These are phyloP conservation scores for Cassiopea xamachana DNA, from an alignment of 30 jellyfish, hydroid and myxozoan species.

Conservation along the genomic window DNA sequence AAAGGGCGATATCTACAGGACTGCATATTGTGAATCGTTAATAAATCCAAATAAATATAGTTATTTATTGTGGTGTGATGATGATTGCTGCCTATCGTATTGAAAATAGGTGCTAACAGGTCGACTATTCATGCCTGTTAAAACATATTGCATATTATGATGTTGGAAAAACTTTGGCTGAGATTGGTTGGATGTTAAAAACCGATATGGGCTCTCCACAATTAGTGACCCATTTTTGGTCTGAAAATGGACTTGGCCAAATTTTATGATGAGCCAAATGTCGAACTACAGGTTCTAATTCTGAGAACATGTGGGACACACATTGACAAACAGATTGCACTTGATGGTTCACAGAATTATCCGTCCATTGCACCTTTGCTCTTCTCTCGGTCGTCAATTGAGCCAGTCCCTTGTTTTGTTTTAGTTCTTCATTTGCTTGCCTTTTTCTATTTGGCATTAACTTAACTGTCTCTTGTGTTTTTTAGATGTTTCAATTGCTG, in stretches of 20 bases:
- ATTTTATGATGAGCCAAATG: constrained; percentile 44
- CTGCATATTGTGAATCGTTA: background rate
- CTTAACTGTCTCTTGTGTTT: constrained; percentile 3
- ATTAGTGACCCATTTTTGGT: constrained; percentile 11
- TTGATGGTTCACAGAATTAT: background rate
- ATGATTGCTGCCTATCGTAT: background rate
- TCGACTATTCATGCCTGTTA: constrained; percentile 1
- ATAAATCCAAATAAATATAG: too few relatives aligned
- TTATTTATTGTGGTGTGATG: background rate
- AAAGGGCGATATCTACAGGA: constrained; percentile 42
- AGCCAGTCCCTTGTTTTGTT: constrained; percentile 9
- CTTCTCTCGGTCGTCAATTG: constrained; percentile 16
- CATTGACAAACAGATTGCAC: constrained; percentile 1
- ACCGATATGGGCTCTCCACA: constrained; percentile 7
- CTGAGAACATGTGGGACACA: constrained; percentile 3
- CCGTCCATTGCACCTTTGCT: constrained; percentile 12
- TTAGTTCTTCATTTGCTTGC: constrained; percentile 22
- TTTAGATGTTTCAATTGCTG: background rate
- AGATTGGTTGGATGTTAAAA: background rate
- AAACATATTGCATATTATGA: background rate
- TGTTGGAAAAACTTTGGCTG: constrained; percentile 27
- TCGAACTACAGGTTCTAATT: constrained; percentile 2
- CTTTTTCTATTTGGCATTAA: constrained; percentile 5
- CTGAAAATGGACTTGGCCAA: constrained; percentile 3
- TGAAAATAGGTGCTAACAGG: constrained; percentile 4